Evolutionary conservation across 1,140 invertebrate species (phyloP), one percentile per base, ranked within the genome.

Genomic region (Trichoplusia ni): DNA sequence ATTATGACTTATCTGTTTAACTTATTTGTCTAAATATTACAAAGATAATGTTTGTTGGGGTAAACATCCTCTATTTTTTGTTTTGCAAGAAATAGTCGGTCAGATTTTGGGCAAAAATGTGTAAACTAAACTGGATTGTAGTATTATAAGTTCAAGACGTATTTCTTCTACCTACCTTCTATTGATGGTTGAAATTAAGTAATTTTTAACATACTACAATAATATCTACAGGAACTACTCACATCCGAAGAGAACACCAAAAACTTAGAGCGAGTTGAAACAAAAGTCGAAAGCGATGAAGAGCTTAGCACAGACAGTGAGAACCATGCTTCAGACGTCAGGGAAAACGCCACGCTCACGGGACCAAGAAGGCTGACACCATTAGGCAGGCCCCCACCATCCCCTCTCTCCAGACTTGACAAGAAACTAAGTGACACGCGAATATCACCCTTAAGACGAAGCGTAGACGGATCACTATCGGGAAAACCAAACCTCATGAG

Each of bases 191-290:
- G 35, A n/a, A 5, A 11, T 35, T 35, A n/a, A n/a, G 33, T 35
- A 13, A 13, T 13, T 35, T n/a, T 37, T 2, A 14, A 3, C 33
- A 37, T 7, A 16, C 4, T 16, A 1, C n/a, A 6, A 23, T 13
- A 23, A 25, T 13, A 27, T 5, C 5, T 70, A 33, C 38, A 91
- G 90, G 90, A 91, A 71, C 75, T 91, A 13, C 74, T 84, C 16
- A 91, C 90, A 42, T 91, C 79, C 0, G 90, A 91, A 72, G 89
- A 91, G 42, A 83, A 89, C 61, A 87, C 89, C 0, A 90, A 90
- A 73, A 73, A 89, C 27, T 75, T 91, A 1, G 81, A 85, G 66
- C 75, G 82, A 0, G 80, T 84, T 4, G 88, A 91, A 78, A 88
- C 86, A 4, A 89, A 89, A 76, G 83, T 84, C n/a, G 87, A 90